Base-by-base conservation (phyloP, 2,888 invertebrate species). In the Bombylius major region DNA sequence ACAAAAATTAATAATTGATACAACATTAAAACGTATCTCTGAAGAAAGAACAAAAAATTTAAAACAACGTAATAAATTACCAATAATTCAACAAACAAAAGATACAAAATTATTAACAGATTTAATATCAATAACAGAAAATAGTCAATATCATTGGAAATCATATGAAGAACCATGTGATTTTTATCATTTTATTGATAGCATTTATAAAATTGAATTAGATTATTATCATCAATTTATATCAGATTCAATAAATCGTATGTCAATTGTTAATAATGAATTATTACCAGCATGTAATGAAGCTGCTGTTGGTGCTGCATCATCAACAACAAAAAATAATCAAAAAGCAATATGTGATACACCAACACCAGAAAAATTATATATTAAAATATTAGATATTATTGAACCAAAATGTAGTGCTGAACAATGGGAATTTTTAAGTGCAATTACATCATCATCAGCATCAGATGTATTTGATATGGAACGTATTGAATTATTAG, bases 401-500 rank as follows among this genome's bases (percentile, higher is more conserved):
- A 23, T 46, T 32, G 45, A 32, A 31, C 39, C 39, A 11, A 8
- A 11, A 42, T 11, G 3, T 11, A 42, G 39, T 42, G 39, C 69
- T 4, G 71, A 73, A 55, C 73, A 73, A 56, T 62, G 62, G 14
- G 72, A 74, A 42, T 66, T 73, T 8, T 55, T 76, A 58, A 70
- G 79, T 68, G 86, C 87, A 1, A 70, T 91, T 12, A 88, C 88
- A 0, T 75, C 82, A 47, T 78, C 82, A 12, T 77, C 79, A 59
- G 79, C 85, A 0, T 78, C 80, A 56, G 92, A 93, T 67, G 79
- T 81, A 47, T 82, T 89, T 54, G 84, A 88, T 68, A 76, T 88
- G 67, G 93, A 94, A 70, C 77, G 90, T 6, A 74, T 87, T 44
- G 92, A 94, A 72, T 84, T 89, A 0, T 78, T 94, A 45, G 94